A percentile compares a stretch with the other conserved stretches of the same genome.
Evolutionary conservation across 2,888 invertebrate species (phyloP).

Genomic region (Schrankia costaestrigalis): DNA sequence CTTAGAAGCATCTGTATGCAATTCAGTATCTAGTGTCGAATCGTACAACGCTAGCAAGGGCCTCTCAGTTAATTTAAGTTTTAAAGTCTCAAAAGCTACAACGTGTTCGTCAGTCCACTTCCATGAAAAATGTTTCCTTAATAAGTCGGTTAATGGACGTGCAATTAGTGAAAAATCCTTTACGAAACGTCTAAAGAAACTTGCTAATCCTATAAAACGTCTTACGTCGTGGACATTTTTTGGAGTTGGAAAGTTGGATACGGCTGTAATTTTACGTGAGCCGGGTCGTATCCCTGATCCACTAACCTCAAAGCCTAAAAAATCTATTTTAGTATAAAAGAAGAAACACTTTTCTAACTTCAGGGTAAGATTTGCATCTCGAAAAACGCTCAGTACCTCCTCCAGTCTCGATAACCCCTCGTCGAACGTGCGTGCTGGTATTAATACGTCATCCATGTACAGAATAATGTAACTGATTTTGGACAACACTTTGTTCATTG

Average conservation of each 20-base stretch:
- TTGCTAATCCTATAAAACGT: slow-evolving; percentile 33
- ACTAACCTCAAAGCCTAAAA: slow-evolving; percentile 29
- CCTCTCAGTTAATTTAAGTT: slow-evolving; percentile 25
- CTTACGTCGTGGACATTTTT: slow-evolving; percentile 11
- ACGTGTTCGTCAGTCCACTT: slow-evolving; percentile 9
- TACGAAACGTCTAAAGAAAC: slow-evolving; percentile 38
- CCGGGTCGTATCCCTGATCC: neutral
- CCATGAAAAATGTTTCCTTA: slow-evolving; percentile 13
- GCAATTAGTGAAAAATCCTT: slow-evolving; percentile 27
- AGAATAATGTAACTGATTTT: slow-evolving; percentile 5
- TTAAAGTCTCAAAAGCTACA: slow-evolving; percentile 26
- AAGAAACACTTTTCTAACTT: slow-evolving; percentile 33
- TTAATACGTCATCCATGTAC: slow-evolving; percentile 33
- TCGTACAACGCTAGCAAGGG: slow-evolving; percentile 38
- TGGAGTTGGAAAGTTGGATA: neutral
- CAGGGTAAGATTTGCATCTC: slow-evolving; percentile 19
- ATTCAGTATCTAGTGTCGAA: slow-evolving; percentile 24
- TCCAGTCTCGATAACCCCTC: slow-evolving; percentile 20
- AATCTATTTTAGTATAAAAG: slow-evolving; percentile 25
- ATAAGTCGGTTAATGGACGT: slow-evolving; percentile 25
- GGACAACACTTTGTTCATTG: slow-evolving; percentile 26
- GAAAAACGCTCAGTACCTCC: slow-evolving; percentile 1
- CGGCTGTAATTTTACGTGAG: neutral
- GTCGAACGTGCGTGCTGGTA: slow-evolving; percentile 11
- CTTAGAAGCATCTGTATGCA: slow-evolving; percentile 47